Percentiles rank a stretch among this genome's conserved stretches.
Evolutionary conservation across 1,140 invertebrate genomes (phyloP).

Genomic region (Megathymus violae): DNA sequence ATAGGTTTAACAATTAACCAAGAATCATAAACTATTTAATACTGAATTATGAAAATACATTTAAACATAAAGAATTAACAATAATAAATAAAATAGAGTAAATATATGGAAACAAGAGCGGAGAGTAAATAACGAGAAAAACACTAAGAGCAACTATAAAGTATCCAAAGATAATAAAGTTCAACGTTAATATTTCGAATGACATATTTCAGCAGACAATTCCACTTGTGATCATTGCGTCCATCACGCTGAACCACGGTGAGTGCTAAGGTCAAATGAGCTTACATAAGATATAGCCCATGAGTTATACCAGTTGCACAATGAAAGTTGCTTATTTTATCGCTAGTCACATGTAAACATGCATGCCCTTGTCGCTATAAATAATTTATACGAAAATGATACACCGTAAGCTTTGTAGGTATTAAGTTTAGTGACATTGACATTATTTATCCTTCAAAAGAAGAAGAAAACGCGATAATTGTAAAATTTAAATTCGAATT

Average conservation of each 20-base stretch:
- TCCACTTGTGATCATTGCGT: conserved; percentile 9
- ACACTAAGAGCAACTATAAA: neutral
- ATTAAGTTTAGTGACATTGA: too few relatives aligned
- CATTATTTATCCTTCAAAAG: too few relatives aligned
- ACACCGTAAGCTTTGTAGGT: too few relatives aligned
- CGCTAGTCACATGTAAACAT: conserved; percentile 35
- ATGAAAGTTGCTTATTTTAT: conserved; percentile 38
- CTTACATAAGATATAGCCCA: conserved; percentile 1
- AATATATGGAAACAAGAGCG: too few relatives aligned
- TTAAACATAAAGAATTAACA: too few relatives aligned
- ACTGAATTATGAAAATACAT: too few relatives aligned
- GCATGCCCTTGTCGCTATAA: conserved; percentile 12
- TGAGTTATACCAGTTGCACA: conserved; percentile 28
- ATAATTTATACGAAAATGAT: neutral
- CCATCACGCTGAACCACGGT: neutral
- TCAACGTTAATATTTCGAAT: conserved; percentile 8
- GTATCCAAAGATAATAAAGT: neutral
- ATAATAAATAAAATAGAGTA: neutral
- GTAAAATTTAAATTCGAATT: too few relatives aligned
- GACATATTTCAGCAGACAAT: neutral
- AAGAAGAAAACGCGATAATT: too few relatives aligned
- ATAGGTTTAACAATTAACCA: too few relatives aligned
- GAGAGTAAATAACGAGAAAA: neutral
- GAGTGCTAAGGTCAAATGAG: neutral
- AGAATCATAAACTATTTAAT: too few relatives aligned